phyloP scores from a whole-genome alignment of 1,140 invertebrate species.

The Leguminivora glycinivorella region DNA sequence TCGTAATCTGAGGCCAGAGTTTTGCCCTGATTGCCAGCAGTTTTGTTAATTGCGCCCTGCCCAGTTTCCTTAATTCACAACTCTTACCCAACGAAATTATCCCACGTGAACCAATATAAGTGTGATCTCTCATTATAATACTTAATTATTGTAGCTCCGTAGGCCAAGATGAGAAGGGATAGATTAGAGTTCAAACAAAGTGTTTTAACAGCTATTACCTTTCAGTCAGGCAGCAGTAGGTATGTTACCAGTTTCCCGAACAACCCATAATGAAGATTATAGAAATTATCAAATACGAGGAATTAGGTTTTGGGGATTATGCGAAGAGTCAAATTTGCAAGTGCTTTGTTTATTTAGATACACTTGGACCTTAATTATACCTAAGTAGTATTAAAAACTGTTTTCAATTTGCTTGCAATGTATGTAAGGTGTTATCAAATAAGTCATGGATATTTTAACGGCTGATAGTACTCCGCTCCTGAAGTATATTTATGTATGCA shows the following conservation, averaged over 20 bases:
- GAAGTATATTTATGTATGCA: too few species aligned
- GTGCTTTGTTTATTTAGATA: neutral
- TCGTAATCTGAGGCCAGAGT: neutral
- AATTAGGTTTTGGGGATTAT: too few species aligned
- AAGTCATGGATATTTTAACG: too few species aligned
- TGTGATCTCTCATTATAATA: neutral
- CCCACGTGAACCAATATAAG: neutral
- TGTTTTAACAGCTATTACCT: neutral
- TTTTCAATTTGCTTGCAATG: too few species aligned
- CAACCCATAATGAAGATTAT: neutral
- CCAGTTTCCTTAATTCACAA: neutral
- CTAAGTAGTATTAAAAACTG: too few species aligned
- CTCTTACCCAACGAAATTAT: neutral
- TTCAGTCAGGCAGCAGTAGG: neutral
- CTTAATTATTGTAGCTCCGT: neutral
- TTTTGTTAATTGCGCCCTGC: constrained; percentile 3
- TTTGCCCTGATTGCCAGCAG: constrained; percentile 13
- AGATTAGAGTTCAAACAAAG: neutral
- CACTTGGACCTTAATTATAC: neutral
- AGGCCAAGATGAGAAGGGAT: neutral
- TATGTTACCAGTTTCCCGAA: neutral
- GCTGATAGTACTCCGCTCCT: too few species aligned
- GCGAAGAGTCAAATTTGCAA: neutral
- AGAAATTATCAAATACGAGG: too few species aligned
- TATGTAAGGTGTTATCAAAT: too few species aligned